phyloP scores from a whole-genome alignment of 2,113 vertebrate species.

The Petromus typicus region DNA sequence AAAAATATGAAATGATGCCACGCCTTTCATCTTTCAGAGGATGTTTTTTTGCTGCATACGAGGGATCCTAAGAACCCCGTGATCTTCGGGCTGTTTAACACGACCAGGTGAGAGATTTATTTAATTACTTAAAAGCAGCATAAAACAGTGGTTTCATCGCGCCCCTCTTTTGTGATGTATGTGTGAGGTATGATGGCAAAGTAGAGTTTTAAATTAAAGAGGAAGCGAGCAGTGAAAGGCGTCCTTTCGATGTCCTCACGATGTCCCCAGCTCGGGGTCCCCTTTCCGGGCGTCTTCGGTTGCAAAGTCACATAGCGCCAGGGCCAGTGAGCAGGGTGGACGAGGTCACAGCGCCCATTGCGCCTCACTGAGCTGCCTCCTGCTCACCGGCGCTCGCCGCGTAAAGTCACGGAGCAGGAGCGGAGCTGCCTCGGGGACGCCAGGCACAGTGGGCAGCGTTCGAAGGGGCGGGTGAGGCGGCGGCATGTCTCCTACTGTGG shows the following conservation, averaged over 20 bases:
- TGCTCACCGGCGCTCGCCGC: background rate
- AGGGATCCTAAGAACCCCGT: slow-evolving; percentile 96
- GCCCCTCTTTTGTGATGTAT: background rate
- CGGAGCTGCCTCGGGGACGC: background rate
- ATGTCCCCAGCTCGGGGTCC: too few species aligned
- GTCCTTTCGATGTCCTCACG: background rate
- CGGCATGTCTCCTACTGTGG: background rate
- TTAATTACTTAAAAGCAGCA: background rate
- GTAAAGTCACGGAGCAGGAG: background rate
- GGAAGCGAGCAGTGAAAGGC: too few species aligned
- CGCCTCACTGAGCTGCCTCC: too few species aligned
- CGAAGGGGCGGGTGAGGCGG: background rate
- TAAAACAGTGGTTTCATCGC: background rate
- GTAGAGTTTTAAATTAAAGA: background rate
- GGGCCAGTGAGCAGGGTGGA: background rate
- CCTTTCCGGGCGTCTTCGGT: too few species aligned
- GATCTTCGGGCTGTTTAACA: slow-evolving; percentile 97
- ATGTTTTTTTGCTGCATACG: slow-evolving; percentile 94
- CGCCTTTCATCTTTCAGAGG: slow-evolving; percentile 90
- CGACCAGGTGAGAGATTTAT: slow-evolving; percentile 92
- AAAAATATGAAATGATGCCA: slow-evolving; percentile 8
- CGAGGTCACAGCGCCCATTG: background rate
- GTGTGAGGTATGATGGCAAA: background rate
- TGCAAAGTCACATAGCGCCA: background rate
- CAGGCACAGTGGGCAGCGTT: background rate